Evolutionary conservation across 2,797 vertebrate species (phyloP).

Genomic region (Miichthys miiuy): DNA sequence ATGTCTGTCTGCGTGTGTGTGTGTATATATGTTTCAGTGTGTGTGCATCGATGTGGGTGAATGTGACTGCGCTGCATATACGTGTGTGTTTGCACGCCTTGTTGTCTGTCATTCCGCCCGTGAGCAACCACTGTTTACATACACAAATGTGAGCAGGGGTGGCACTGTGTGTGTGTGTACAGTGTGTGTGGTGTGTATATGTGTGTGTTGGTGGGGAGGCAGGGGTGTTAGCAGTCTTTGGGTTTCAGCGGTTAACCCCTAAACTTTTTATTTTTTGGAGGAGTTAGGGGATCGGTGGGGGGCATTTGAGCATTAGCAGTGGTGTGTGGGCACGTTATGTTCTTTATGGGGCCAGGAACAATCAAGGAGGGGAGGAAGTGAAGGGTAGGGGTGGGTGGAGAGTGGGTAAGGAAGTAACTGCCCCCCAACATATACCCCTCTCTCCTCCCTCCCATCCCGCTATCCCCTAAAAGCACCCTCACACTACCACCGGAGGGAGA

Average conservation of each 20-base stretch:
- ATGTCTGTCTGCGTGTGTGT: slow-evolving; percentile 46
- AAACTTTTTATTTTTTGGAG: slow-evolving; percentile 76
- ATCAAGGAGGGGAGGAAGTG: slow-evolving; percentile 79
- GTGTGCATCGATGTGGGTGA: slow-evolving; percentile 57
- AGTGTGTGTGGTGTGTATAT: slow-evolving; percentile 36
- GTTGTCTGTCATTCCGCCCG: slow-evolving; percentile 75
- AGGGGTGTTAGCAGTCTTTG: slow-evolving; percentile 68
- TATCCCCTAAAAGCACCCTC: slow-evolving; percentile 64
- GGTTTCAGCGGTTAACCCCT: slow-evolving; percentile 82
- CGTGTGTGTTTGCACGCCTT: slow-evolving; percentile 59
- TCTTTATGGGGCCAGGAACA: slow-evolving; percentile 78
- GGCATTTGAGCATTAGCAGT: slow-evolving; percentile 40
- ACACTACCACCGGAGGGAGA: slow-evolving; percentile 78
- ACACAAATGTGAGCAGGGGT: slow-evolving; percentile 66
- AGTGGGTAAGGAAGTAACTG: slow-evolving; percentile 81
- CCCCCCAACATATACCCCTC: slow-evolving; percentile 55
- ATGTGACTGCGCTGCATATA: slow-evolving; percentile 57
- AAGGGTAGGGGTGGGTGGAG: slow-evolving; percentile 67
- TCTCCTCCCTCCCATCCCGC: slow-evolving; percentile 7
- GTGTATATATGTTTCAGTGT: slow-evolving; percentile 48
- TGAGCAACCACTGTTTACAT: slow-evolving; percentile 79
- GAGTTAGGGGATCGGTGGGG: slow-evolving; percentile 31
- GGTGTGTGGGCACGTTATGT: slow-evolving; percentile 73
- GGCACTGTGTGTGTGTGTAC: slow-evolving; percentile 50
- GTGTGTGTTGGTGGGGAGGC: slow-evolving; percentile 57